Evolutionary conservation across 2,113 vertebrate species (phyloP), one percentile per base, ranked within the genome.

Genomic region (Larimichthys crocea): DNA sequence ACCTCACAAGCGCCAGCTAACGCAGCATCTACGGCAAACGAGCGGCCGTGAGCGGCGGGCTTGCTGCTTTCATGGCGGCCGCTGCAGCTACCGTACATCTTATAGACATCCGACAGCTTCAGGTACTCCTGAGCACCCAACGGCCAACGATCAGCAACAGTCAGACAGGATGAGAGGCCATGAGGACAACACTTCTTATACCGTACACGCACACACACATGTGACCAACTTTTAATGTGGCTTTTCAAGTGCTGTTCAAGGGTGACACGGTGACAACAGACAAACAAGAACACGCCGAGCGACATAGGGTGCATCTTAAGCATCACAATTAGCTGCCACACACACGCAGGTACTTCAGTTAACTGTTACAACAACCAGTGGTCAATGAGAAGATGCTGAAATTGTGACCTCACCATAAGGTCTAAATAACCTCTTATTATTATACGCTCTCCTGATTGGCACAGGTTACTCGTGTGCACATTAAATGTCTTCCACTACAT

Each of bases 81-180:
- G 52, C 86, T 68, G 81, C 87, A 40, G 35, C 35, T 64, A 86
- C 86, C 84, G 90, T 93, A 96, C 94, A 97, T 95, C 94, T 94
- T 95, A 95, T 92, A 94, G 87, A 95, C 94, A 77, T 96, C 96
- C 84, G 95, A 94, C 90, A 94, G 95, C 93, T 94, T 96, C 94
- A 94, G 82, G 94, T 95, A 95, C 78, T 96, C 96, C 97, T 96
- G 93, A 92, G 80, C 86, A 35, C 44, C 44, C 44, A 4, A 35
- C 57, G 29, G 81, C 74, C 75, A 40, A 49, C 66, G 22, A 52
- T 81, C 67, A 31, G 56, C 65, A 63, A 81, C 59, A 31, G 52
- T 80, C 65, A 89, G 85, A 90, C 77, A 79, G 71, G 82, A 88
- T 72, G 80, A 88, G 78, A 86, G 66, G 76, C 86, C 15, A 65